Percentiles rank a stretch among this genome's conserved stretches.
Conservation (phyloP, 1,140 invertebrate species). For the Sycophaga agraensis region DNA sequence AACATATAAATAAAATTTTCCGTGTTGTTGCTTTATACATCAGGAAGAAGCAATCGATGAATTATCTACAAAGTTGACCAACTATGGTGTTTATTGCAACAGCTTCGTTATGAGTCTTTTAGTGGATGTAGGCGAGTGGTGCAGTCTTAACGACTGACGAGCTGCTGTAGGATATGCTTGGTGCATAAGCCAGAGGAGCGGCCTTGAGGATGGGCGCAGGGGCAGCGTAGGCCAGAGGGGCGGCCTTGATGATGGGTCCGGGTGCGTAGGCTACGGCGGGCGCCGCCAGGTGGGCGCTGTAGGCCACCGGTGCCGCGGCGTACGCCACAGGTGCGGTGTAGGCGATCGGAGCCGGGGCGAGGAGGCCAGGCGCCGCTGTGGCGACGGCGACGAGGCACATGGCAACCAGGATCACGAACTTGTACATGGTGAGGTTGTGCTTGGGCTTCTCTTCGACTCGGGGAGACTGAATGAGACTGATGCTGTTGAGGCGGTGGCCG, state of each 20-base stretch:
- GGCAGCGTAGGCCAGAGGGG: conserved; percentile 5
- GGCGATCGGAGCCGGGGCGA: not conserved
- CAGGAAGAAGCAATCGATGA: too few species aligned
- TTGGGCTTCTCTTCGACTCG: not conserved
- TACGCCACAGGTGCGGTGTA: not conserved
- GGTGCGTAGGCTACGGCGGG: not conserved
- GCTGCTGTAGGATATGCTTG: too few species aligned
- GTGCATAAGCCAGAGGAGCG: not conserved
- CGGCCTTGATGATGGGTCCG: conserved; percentile 7
- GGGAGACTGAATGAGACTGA: not conserved
- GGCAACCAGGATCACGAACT: not conserved
- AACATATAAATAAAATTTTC: too few species aligned
- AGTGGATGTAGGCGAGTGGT: not conserved
- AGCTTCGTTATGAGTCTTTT: too few species aligned
- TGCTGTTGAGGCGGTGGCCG: not conserved
- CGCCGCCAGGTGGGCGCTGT: not conserved
- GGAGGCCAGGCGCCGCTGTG: not conserved
- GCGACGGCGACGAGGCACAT: not conserved
- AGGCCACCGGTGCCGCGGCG: not conserved
- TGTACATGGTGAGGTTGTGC: conserved; percentile 3
- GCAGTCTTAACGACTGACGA: not conserved
- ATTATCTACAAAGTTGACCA: too few species aligned
- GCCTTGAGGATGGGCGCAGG: not conserved
- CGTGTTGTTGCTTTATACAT: too few species aligned
- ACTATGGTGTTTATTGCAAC: too few species aligned